Base-by-base conservation (phyloP, 2,888 invertebrate species). In the Xestia xanthographa region DNA sequence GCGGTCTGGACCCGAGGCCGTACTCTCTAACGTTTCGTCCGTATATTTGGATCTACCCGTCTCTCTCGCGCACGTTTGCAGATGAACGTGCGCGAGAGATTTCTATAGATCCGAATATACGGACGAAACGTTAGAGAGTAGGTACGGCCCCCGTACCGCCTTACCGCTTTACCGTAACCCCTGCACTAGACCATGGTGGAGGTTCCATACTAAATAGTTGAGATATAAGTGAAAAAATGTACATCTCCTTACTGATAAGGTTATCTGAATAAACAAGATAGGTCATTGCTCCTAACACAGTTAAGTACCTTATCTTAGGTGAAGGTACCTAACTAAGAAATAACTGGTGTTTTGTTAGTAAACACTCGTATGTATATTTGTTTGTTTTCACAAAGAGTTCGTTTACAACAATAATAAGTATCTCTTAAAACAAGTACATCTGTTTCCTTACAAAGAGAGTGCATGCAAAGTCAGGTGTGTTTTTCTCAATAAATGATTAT, bases 171-270 rank as follows among this genome's bases (percentile, higher is more conserved):
- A n/a, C n/a, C n/a, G n/a, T n/a, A n/a, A n/a, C n/a, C n/a, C n/a
- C n/a, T n/a, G n/a, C n/a, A n/a, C n/a, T n/a, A n/a, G n/a, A n/a
- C n/a, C n/a, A n/a, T n/a, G n/a, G n/a, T n/a, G 17, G 45, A 45
- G 45, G 45, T 45, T 17, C 45, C 17, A 22, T 26, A 5, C 26
- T 20, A 34, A 34, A 34, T 34, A 34, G 34, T 4, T 34, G 9
- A 71, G 75, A 58, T 38, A 62, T 29, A 41, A 17, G 41, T 20
- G 2, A 48, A 34, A 34, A 34, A 43, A 72, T 17, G 0, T 26
- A 12, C 34, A 80, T 50, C 53, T 71, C 1, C 2, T 14, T n/a
- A 38, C 43, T 62, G 66, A 73, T 80, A 60, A 73, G 50, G 6
- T 53, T 58, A 75, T 56, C 66, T 58, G 20, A 0, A 50, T 14